Percentiles rank a stretch among this genome's conserved stretches.
phyloP scores from a whole-genome alignment of 2,113 vertebrate species.

The Pithys albifrons region DNA sequence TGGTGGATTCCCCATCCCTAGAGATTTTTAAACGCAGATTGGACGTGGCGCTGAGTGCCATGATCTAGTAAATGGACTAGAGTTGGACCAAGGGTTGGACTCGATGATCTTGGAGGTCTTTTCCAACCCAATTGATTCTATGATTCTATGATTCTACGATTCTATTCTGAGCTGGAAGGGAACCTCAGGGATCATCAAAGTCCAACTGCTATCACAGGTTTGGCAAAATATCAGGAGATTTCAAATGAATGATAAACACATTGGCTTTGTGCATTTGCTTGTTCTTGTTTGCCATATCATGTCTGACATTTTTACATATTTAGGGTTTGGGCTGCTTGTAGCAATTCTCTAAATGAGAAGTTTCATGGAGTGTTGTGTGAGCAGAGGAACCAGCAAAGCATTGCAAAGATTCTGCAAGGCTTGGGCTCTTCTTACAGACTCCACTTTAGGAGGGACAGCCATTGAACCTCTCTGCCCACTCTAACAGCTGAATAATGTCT shows the following conservation, averaged over 20 bases:
- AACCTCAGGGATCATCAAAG: not conserved
- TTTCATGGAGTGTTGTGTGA: accelerated
- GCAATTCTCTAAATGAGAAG: not conserved
- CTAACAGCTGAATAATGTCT: not conserved
- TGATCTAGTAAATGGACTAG: too few species aligned
- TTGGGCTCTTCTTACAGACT: not conserved
- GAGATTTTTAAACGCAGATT: too few species aligned
- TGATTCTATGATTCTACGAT: too few species aligned
- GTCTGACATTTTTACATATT: not conserved
- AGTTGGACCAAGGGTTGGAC: too few species aligned
- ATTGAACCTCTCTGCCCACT: not conserved
- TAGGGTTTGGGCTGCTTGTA: not conserved
- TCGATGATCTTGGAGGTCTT: too few species aligned
- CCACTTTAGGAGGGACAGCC: not conserved
- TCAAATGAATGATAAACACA: not conserved
- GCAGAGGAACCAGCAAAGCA: not conserved
- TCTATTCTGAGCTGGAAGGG: not conserved
- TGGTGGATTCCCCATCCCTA: too few species aligned
- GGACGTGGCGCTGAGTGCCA: too few species aligned
- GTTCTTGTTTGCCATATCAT: not conserved
- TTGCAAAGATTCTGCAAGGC: not conserved
- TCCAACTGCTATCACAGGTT: not conserved
- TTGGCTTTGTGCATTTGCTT: accelerated
- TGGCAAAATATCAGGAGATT: not conserved
- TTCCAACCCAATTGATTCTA: too few species aligned